phyloP scores from a whole-genome alignment of 2,888 invertebrate species.

The Chalcosyrphus nemorum region DNA sequence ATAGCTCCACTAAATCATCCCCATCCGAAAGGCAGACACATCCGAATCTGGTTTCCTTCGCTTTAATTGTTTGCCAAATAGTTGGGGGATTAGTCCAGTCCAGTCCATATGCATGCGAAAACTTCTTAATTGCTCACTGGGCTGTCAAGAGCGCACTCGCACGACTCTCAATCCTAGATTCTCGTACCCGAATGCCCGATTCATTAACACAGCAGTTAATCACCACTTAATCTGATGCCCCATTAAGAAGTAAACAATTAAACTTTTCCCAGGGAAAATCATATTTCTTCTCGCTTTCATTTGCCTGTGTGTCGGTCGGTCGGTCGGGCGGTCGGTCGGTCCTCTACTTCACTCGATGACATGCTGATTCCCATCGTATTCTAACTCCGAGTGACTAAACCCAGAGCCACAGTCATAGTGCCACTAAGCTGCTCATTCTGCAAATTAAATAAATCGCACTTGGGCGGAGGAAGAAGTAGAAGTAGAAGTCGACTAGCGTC shows the following conservation, averaged over 20 bases:
- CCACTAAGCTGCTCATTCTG: slow-evolving; percentile 51
- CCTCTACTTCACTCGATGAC: slow-evolving; percentile 14
- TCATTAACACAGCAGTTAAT: slow-evolving; percentile 71
- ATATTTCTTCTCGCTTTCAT: slow-evolving; percentile 59
- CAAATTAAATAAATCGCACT: slow-evolving; percentile 61
- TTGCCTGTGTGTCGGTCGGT: neutral
- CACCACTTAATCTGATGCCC: slow-evolving; percentile 72
- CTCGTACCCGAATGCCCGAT: slow-evolving; percentile 48
- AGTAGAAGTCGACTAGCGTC: neutral
- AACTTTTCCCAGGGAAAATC: slow-evolving; percentile 68
- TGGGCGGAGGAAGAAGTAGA: no score
- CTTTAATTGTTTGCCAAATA: slow-evolving; percentile 8
- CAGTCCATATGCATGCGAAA: neutral
- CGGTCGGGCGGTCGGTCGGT: no score
- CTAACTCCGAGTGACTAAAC: slow-evolving; percentile 19
- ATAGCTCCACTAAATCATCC: slow-evolving; percentile 23
- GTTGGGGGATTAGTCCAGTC: neutral
- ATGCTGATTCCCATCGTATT: slow-evolving; percentile 41
- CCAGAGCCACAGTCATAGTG: slow-evolving; percentile 16
- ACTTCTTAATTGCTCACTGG: slow-evolving; percentile 42
- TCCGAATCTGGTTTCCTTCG: neutral
- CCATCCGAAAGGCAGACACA: neutral
- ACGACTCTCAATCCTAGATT: slow-evolving; percentile 21
- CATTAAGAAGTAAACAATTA: slow-evolving; percentile 71
- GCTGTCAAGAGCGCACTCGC: slow-evolving; percentile 11